Evolutionary conservation across 2,888 invertebrate genomes (phyloP).

Genomic region (Acrocera orbiculus): DNA sequence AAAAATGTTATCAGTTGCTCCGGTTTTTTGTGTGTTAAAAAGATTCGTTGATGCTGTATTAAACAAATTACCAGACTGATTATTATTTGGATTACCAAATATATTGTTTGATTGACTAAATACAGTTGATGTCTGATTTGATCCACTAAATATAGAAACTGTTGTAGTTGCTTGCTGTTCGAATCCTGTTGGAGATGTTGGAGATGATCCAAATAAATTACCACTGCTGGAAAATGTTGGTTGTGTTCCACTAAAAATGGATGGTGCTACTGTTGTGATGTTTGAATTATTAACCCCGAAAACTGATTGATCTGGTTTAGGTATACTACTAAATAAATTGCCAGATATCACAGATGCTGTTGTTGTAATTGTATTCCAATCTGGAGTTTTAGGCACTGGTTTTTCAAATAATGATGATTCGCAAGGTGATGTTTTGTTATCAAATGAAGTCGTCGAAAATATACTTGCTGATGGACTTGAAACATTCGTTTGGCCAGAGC

Average conservation of each 20-base stretch:
- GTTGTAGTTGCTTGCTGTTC: not conserved
- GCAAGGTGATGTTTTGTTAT: too few relatives aligned
- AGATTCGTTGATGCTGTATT: not conserved
- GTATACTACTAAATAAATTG: conserved; percentile 22
- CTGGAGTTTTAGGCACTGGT: too few relatives aligned
- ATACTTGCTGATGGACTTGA: too few relatives aligned
- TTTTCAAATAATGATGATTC: too few relatives aligned
- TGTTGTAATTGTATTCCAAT: too few relatives aligned
- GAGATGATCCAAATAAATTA: not conserved
- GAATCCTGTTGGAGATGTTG: conserved; percentile 10
- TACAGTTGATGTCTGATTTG: conserved; percentile 9
- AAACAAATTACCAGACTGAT: too few relatives aligned
- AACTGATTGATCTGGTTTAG: conserved; percentile 23
- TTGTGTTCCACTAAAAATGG: too few relatives aligned
- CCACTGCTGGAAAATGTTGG: not conserved
- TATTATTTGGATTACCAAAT: conserved; percentile 1
- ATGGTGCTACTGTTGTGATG: too few relatives aligned
- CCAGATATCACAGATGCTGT: conserved; percentile 6
- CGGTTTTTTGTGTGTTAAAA: conserved; percentile 1
- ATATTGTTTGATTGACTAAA: conserved; percentile 1
- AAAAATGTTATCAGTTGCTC: conserved; percentile 9
- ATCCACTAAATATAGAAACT: conserved; percentile 9
- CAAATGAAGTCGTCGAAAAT: too few relatives aligned
- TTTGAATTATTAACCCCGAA: too few relatives aligned
- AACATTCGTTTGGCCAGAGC: too few relatives aligned